Base-by-base conservation (phyloP, 2,797 vertebrate species). In the Poecilia wingei region DNA sequence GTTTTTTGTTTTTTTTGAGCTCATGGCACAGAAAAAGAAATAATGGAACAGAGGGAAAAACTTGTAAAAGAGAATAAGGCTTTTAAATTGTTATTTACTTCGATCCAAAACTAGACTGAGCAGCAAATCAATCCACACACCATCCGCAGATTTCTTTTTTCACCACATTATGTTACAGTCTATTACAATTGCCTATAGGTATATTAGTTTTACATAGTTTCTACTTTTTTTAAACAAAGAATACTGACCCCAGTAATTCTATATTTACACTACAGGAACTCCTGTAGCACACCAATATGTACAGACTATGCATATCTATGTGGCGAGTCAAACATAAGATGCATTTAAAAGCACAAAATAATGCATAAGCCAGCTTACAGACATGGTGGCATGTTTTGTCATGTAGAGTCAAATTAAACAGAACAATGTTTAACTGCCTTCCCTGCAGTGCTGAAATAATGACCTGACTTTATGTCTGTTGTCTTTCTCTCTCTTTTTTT, bases 381-480 rank as follows among this genome's bases (percentile, higher is more conserved):
- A 66, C 88, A 87, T 85, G 87, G 87, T 84, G 83, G 80, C 77
- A 81, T 85, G 87, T 90, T 86, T 83, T 85, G 91, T 90, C 87
- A 87, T 79, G 82, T 80, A 68, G 86, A 89, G 83, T 88, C 87
- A 93, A 91, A 93, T 89, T 93, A 91, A 93, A 91, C 88, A 91
- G 93, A 94, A 91, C 91, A 93, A 92, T 91, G 90, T 94, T 92
- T 93, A 95, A 94, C 90, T 78, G 84, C 91, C 89, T 91, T 89
- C 93, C 92, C 92, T 83, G 90, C 91, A 85, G 93, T 85, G 90
- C 87, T 92, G 85, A 94, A 94, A 95, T 92, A 94, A 95, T 94
- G 90, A 91, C 90, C 90, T 92, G 77, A 94, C 93, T 92, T 92
- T 87, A 86, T 93, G 90, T 93, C 95, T 94, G 91, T 93, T 94